Conservation (phyloP, 2,113 vertebrate species). For the Ceyx margarethae region DNA sequence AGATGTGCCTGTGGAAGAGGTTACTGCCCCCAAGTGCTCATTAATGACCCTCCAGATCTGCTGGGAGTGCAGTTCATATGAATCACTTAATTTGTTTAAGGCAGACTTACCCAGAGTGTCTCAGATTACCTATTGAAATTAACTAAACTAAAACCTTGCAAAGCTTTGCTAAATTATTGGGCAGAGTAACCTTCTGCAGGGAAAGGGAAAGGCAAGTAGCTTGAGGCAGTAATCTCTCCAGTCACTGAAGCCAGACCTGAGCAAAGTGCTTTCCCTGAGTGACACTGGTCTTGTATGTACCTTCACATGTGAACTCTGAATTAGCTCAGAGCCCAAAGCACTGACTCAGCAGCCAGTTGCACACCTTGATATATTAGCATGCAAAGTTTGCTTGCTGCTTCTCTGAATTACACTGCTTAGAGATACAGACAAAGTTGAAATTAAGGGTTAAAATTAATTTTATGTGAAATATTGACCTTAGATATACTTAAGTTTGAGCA, state of each 20-base stretch:
- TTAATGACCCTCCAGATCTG: neutral
- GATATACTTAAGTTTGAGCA: neutral
- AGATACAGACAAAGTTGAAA: neutral
- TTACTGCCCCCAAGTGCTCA: neutral
- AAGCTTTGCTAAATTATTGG: neutral
- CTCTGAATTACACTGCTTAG: too few species aligned
- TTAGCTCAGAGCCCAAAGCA: neutral
- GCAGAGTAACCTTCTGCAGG: neutral
- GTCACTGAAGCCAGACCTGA: neutral
- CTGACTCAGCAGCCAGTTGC: neutral
- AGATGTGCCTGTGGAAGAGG: neutral
- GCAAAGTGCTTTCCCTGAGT: neutral
- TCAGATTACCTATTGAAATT: neutral
- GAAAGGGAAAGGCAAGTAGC: neutral
- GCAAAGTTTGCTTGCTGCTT: neutral
- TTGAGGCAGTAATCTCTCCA: neutral
- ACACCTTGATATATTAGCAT: neutral
- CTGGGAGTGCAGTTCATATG: rapidly evolving
- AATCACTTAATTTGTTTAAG: neutral
- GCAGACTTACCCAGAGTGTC: neutral
- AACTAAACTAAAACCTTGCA: neutral
- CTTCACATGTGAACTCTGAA: neutral
- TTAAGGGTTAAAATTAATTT: neutral
- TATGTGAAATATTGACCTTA: neutral
- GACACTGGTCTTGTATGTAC: neutral